A percentile compares a stretch with the other conserved stretches of the same genome.
These are phyloP conservation scores for Pterophyllum scalare DNA, from an alignment of 2,113 vertebrate species.

Conservation along the genomic window DNA sequence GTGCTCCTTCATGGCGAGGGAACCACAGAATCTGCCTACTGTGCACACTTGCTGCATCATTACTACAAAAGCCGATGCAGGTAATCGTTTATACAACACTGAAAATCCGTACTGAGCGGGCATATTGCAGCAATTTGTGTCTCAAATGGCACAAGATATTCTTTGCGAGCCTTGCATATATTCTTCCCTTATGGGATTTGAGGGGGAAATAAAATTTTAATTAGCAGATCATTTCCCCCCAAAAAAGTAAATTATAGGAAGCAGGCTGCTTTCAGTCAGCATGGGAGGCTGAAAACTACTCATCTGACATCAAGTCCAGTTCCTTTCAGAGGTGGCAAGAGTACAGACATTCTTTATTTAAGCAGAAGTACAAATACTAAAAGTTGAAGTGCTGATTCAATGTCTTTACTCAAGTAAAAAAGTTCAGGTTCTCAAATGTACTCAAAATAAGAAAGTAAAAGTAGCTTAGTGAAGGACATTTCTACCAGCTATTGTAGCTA, in stretches of 20 bases:
- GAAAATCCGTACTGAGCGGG: constrained; percentile 17
- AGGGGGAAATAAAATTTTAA: constrained; percentile 14
- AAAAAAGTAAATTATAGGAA: not conserved
- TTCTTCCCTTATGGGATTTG: constrained; percentile 30
- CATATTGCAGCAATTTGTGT: constrained; percentile 23
- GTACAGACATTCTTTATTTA: too few species aligned
- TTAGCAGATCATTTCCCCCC: constrained; percentile 8
- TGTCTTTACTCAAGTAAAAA: too few species aligned
- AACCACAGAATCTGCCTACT: constrained; percentile 43
- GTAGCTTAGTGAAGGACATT: too few species aligned
- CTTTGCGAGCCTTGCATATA: constrained; percentile 45
- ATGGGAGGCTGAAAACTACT: not conserved
- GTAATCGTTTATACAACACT: constrained; percentile 35
- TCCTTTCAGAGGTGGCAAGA: not conserved
- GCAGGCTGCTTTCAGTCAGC: not conserved
- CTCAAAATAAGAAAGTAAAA: too few species aligned
- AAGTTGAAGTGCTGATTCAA: too few species aligned
- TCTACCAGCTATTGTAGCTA: too few species aligned
- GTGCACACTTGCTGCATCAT: constrained; percentile 40
- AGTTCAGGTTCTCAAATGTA: too few species aligned
- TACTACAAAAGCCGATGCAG: constrained; percentile 34
- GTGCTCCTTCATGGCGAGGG: constrained; percentile 33
- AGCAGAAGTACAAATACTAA: too few species aligned
- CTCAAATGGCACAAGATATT: constrained; percentile 20
- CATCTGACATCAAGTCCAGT: not conserved